phyloP scores from a whole-genome alignment of 2,113 vertebrate species.

The Cyphomyrus discorhynchus region DNA sequence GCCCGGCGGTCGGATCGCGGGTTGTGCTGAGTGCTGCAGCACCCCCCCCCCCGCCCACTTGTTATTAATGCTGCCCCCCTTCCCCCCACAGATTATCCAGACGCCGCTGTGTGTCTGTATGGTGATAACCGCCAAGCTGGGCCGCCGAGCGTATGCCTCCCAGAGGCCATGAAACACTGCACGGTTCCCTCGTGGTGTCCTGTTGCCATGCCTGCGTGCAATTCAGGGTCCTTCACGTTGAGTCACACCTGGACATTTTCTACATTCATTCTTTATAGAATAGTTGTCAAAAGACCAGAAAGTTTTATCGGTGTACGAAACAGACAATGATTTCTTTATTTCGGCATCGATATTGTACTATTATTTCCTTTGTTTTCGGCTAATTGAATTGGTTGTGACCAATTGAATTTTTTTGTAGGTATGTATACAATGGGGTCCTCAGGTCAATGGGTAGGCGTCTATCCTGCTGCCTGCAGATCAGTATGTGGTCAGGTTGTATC shows the following conservation, averaged over 20 bases:
- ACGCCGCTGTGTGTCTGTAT: neutral
- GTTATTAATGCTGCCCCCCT: conserved; percentile 20
- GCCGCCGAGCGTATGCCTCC: neutral
- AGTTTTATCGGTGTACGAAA: neutral
- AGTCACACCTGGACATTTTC: neutral
- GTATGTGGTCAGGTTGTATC: neutral
- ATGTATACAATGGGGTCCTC: neutral
- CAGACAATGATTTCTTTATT: neutral
- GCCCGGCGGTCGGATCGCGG: conserved; percentile 4
- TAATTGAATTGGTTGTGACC: neutral
- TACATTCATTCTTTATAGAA: neutral
- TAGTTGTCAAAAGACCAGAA: neutral
- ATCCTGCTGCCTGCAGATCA: neutral
- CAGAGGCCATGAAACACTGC: neutral
- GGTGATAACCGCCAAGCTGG: neutral
- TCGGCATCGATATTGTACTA: neutral
- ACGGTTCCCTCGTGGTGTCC: neutral
- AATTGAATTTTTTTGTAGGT: neutral
- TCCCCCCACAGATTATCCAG: conserved; percentile 18
- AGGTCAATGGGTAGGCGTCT: neutral
- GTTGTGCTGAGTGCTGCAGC: neutral
- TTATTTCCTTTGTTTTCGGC: neutral
- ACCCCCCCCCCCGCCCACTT: neutral
- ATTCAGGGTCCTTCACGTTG: neutral
- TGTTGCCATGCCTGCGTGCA: neutral